Base-by-base conservation (phyloP, 2,888 invertebrate species). In the Netelia virgata region DNA sequence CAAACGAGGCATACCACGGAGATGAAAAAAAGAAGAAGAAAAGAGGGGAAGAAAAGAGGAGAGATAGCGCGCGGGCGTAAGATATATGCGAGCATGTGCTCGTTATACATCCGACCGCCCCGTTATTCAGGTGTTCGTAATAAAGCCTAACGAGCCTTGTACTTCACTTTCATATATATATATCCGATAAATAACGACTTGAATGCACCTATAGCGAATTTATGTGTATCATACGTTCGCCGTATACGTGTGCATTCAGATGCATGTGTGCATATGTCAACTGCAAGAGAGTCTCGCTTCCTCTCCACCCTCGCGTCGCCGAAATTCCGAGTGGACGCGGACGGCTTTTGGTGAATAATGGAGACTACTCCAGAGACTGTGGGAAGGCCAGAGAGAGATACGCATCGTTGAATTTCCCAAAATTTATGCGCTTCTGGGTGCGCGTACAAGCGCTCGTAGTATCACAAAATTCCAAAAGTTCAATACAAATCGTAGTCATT, bases 141-240 rank as follows among this genome's bases (percentile, higher is more conserved):
- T 87, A 84, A 86, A 84, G 84, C 69, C 85, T 84, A 86, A 87
- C 85, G 84, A 86, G 84, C 78, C 75, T 76, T 75, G 79, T 69
- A 64, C 66, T 61, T 47, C 68, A 47, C 68, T 11, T 59, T 76
- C 43, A 82, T 73, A 66, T 63, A 63, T 73, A 73, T 20, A 63
- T 69, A 57, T 77, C 78, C 74, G 64, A 83, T 83, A 83, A 87
- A 85, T 86, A 84, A 82, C 61, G 72, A 74, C 73, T 72, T 61
- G 55, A 53, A 61, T 53, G 70, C 68, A 61, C 57, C 53, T 47
- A 63, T 69, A 69, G 18, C 43, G 69, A 74, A 74, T 78, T 68
- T 68, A 41, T 73, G 66, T 81, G 55, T 75, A 80, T 59, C 28
- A 69, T 55, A 50, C 74, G 78, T 57, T 76, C 41, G 23, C 57